Conservation (phyloP, 2,888 invertebrate genomes). For the Aspidapion aeneum region DNA sequence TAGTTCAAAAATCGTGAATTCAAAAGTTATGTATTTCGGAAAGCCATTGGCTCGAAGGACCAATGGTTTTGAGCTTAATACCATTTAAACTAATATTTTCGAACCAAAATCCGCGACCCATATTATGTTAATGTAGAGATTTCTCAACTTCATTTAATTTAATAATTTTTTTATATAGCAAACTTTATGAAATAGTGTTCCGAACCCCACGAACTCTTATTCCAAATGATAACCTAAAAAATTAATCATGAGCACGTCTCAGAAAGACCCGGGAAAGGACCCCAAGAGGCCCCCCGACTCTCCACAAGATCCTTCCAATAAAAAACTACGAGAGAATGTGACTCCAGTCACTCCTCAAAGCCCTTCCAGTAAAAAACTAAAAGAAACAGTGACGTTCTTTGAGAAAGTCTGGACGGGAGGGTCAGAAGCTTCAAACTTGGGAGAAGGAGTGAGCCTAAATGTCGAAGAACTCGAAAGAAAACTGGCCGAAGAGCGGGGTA, state of each 20-base stretch:
- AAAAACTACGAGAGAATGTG: constrained; percentile 39
- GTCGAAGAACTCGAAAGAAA: constrained; percentile 38
- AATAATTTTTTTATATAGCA: no score
- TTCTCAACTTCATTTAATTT: no score
- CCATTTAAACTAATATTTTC: no score
- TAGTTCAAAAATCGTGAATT: no score
- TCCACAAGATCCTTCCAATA: constrained; percentile 44
- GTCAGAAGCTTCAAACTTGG: constrained; percentile 31
- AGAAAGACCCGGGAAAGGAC: constrained; percentile 30
- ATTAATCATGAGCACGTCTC: constrained; percentile 36
- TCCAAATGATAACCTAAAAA: constrained; percentile 8
- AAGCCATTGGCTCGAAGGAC: no score
- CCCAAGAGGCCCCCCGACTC: constrained; percentile 38
- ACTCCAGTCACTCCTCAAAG: constrained; percentile 39
- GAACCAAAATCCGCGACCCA: no score
- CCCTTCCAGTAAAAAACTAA: constrained; percentile 53
- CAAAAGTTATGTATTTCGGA: no score
- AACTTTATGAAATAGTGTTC: no score
- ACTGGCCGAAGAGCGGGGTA: constrained; percentile 34
- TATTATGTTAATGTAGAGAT: no score
- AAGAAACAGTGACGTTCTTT: constrained; percentile 74
- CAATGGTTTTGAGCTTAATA: no score
- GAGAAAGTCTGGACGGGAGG: constrained; percentile 73
- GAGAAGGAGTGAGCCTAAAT: constrained; percentile 32
- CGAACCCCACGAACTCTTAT: background rate